Base-by-base conservation (phyloP, 2,797 vertebrate genomes). In the Mus minutoides region DNA sequence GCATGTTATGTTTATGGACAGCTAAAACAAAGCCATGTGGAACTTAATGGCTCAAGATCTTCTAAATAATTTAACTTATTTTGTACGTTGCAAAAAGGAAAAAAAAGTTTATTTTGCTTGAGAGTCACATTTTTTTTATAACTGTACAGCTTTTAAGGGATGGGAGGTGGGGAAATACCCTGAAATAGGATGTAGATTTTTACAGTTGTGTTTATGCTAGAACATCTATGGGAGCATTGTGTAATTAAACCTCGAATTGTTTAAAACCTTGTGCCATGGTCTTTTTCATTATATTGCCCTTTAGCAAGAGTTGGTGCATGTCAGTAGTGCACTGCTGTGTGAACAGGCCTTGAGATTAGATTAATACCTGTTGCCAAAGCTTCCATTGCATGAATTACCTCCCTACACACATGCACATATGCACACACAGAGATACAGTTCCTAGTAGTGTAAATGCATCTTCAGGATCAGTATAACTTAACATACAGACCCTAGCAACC, bases 41-140 rank as follows among this genome's bases (percentile, higher is more conserved):
- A 97, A 94, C 67, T 60, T 94, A 94, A 97, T 88, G 95, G 87
- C 98, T 97, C 96, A 96, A 95, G 10, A 16, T 58, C 79, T 97
- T 98, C 95, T 92, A 96, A 98, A 96, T 97, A 96, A 96, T 97
- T 98, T 98, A 98, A 98, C 94, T 98, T 98, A 98, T 98, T 98
- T 98, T 98, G 97, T 98, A 98, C 97, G 98, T 98, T 98, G 95
- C 91, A 92, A 95, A 97, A 95, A 92, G 83, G 67, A 94, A 94
- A 94, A 58, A 95, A 95, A 88, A 79, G 89, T 97, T 96, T 98
- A 96, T 98, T 98, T 98, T 98, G 97, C 97, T 97, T 97, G 96
- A 97, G 92, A 97, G 80, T 96, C 97, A 97, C 96, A 94, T 80
- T 62, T 98, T 98, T 96, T 97, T 98, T 97, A 97, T 96, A 92